These are phyloP conservation scores for Pristionchus mayeri DNA, from an alignment of 2,888 invertebrate species.

Conservation along the genomic window DNA sequence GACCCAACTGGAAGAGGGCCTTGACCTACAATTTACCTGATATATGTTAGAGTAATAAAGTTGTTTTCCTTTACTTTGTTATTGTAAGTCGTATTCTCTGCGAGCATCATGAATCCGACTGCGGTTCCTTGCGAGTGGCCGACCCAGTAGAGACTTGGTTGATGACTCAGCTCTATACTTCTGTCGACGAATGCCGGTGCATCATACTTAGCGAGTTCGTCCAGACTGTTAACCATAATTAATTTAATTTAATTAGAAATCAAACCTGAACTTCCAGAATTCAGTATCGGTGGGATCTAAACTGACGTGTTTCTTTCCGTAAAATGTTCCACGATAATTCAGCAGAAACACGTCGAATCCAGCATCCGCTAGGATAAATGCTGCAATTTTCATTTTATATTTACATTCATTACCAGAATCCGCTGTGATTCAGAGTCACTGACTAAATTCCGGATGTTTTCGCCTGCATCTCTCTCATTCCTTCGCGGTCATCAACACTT, in stretches of 20 bases:
- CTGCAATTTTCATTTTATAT: background rate
- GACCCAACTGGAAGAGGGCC: background rate
- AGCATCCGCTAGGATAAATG: background rate
- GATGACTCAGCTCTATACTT: background rate
- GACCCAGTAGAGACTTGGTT: background rate
- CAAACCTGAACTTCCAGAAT: constrained; percentile 15
- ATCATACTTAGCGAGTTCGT: background rate
- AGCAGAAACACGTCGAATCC: constrained; percentile 22
- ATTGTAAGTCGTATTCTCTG: background rate
- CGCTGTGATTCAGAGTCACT: no score
- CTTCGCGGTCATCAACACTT: no score
- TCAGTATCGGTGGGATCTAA: background rate
- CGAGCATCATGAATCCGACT: background rate
- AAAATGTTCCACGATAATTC: background rate
- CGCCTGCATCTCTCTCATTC: no score
- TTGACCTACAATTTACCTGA: background rate
- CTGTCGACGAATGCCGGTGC: background rate
- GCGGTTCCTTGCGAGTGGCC: background rate
- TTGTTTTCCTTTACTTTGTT: background rate
- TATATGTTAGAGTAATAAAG: background rate
- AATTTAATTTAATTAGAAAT: background rate
- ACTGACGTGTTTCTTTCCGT: background rate
- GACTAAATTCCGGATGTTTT: no score
- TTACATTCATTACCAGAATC: background rate
- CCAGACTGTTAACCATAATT: background rate